Conservation (phyloP, 2,888 invertebrate species). For the Dusona sp. region DNA sequence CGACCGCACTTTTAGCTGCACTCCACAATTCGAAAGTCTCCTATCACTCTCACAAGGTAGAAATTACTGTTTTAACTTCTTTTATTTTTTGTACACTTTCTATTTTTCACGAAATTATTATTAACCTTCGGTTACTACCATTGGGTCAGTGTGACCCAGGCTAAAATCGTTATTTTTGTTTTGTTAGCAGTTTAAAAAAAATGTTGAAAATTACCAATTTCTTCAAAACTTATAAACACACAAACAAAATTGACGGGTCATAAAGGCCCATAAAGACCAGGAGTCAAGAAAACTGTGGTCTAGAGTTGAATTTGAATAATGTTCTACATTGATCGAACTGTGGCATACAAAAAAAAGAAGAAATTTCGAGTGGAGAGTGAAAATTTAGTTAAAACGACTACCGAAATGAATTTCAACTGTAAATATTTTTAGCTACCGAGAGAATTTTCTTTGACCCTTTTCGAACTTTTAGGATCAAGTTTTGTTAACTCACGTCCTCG, state of each 20-base stretch:
- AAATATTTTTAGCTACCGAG: too few relatives aligned
- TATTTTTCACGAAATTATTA: not conserved
- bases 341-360: too few relatives aligned
- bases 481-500: constrained; percentile 91
- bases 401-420: too few relatives aligned
- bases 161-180: not conserved
- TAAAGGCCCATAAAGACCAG: not conserved
- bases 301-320: not conserved
- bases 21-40: constrained; percentile 90
- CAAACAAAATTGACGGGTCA: not conserved
- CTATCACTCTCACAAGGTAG: constrained; percentile 95
- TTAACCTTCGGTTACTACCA: not conserved
- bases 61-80: constrained; percentile 12
- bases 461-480: constrained; percentile 90
- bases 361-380: too few relatives aligned
- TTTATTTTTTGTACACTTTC: too few relatives aligned
- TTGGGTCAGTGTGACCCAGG: not conserved
- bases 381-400: too few relatives aligned
- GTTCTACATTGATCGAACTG: too few relatives aligned
- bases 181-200: too few relatives aligned
- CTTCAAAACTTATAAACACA: not conserved
- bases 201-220: not conserved
- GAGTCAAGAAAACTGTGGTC: not conserved
- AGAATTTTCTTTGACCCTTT: not conserved
- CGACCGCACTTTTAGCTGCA: constrained; percentile 93